These are phyloP conservation scores for Rhea americana DNA, from an alignment of 2,113 vertebrate species.

Conservation along the genomic window DNA sequence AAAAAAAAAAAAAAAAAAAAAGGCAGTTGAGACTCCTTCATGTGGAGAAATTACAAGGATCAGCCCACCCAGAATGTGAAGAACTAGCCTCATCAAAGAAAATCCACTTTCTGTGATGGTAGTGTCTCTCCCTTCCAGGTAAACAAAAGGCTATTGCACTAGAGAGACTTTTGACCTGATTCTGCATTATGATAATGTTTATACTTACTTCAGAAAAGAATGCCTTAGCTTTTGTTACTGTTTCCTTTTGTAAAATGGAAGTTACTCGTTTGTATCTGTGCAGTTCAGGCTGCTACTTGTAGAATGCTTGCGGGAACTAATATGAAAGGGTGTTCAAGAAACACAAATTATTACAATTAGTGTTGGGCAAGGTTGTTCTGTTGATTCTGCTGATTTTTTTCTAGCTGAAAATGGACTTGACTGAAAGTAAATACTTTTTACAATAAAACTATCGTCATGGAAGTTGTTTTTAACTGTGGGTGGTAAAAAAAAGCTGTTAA, in stretches of 20 bases:
- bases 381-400: background rate
- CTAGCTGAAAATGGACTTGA: background rate
- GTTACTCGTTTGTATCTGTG: background rate
- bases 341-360: background rate
- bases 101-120: background rate
- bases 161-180: background rate
- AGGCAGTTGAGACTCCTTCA: background rate
- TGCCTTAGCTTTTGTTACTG: background rate
- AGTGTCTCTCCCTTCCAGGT: background rate
- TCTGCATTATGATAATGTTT: background rate
- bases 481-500: background rate
- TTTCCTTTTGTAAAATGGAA: background rate
- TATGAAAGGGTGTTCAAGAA: background rate
- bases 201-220: background rate
- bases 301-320: background rate
- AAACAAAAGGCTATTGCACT: background rate
- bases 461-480: background rate
- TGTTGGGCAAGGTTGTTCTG: background rate
- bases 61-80: fast-evolving
- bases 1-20: background rate
- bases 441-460: background rate
- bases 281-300: background rate
- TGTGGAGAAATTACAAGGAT: background rate
- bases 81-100: background rate
- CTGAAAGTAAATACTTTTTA: background rate